phyloP scores from a whole-genome alignment of 2,888 invertebrate genomes.

The Hemicrepidius hirtus region DNA sequence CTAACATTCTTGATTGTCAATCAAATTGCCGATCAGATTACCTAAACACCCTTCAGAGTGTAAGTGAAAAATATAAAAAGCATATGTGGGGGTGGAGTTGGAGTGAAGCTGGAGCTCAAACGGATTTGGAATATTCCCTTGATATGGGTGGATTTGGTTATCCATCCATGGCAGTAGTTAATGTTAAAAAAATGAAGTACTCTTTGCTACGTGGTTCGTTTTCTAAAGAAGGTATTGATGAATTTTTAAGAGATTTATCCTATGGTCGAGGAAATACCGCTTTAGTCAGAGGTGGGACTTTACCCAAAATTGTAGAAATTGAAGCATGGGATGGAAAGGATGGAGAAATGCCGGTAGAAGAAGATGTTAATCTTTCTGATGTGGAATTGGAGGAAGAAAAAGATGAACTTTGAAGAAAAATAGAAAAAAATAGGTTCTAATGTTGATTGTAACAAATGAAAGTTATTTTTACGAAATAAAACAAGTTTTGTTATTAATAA shows the following conservation, averaged over 20 bases:
- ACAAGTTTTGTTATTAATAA: too few species aligned
- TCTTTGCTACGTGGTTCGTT: slow-evolving; percentile 95
- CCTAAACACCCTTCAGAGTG: slow-evolving; percentile 79
- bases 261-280: slow-evolving; percentile 94
- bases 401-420: slow-evolving; percentile 78
- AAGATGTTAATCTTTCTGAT: slow-evolving; percentile 94
- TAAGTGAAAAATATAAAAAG: slow-evolving; percentile 94
- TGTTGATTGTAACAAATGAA: too few species aligned
- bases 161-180: slow-evolving; percentile 98
- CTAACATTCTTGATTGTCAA: slow-evolving; percentile 96
- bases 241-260: slow-evolving; percentile 90
- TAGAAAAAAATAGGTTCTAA: too few species aligned
- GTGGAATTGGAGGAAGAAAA: slow-evolving; percentile 88
- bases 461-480: too few species aligned
- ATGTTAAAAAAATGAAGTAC: slow-evolving; percentile 97
- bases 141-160: slow-evolving; percentile 99
- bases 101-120: slow-evolving; percentile 93
- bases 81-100: slow-evolving; percentile 98
- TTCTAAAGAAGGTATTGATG: slow-evolving; percentile 94
- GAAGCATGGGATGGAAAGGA: slow-evolving; percentile 97
- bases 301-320: slow-evolving; percentile 81
- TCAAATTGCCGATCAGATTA: slow-evolving; percentile 92
- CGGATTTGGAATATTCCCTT: slow-evolving; percentile 88
- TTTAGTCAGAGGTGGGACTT: slow-evolving; percentile 86
- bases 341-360: slow-evolving; percentile 88